Evolutionary conservation across 2,113 vertebrate genomes (phyloP), one percentile per base, ranked within the genome.

Genomic region (Mixornis gularis): DNA sequence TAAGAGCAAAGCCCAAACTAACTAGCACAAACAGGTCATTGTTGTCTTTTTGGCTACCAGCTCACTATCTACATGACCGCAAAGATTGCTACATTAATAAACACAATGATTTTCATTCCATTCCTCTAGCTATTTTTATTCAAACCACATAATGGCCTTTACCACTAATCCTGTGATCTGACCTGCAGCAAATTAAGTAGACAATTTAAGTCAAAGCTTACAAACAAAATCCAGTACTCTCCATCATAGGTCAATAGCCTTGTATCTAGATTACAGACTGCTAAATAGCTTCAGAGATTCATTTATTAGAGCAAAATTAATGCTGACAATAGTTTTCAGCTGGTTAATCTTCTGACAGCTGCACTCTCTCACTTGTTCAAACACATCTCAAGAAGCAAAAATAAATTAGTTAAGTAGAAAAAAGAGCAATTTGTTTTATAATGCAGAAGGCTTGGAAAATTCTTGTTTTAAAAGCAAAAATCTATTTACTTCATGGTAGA

Each of bases 271-370:
- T 97, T 98, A 98, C 93, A 97, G 95, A 95, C 85, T 97, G 94
- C 96, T 98, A 97, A 98, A 97, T 95, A 97, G 96, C 96, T 97
- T 97, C 96, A 97, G 95, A 97, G 95, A 97, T 94, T 97, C 96
- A 98, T 97, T 98, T 98, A 98, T 97, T 98, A 97, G 95, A 97
- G 79, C 85, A 97, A 97, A 98, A 98, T 97, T 97, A 98, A 98
- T 98, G 97, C 96, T 97, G 97, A 98, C 98, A 98, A 97, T 96
- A 95, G 96, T 96, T 97, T 96, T 98, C 97, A 98, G 97, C 94
- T 98, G 97, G 95, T 98, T 98, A 98, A 97, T 97, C 96, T 97
- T 98, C 96, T 97, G 97, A 98, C 97, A 97, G 96, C 96, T 98
- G 81, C 82, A 97, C 91, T 97, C 95, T 97, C 96, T 97, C 97